Evolutionary conservation across 2,888 invertebrate species (phyloP).

Genomic region (Zelleria hepariella): DNA sequence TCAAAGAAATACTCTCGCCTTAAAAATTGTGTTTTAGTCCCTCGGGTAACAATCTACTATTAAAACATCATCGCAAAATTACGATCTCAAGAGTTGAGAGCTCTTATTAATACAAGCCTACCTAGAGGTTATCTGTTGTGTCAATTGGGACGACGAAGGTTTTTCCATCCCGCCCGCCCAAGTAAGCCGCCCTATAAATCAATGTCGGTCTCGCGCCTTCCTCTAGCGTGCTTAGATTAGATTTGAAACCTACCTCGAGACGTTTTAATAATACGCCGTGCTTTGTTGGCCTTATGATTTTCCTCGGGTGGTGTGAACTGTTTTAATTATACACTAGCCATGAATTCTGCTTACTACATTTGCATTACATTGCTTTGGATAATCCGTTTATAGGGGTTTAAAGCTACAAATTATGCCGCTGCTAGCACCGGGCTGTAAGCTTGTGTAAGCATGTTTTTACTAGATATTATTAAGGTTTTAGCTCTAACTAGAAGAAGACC

Average conservation of each 20-base stretch:
- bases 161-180: neutral
- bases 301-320: neutral
- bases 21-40: too few relatives aligned
- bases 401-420: neutral
- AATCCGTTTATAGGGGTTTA: neutral
- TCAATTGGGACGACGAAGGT: neutral
- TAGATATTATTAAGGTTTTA: too few relatives aligned
- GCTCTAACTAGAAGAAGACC: too few relatives aligned
- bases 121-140: neutral
- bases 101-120: too few relatives aligned
- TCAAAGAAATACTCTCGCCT: too few relatives aligned
- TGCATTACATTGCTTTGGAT: neutral
- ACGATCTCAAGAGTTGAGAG: too few relatives aligned
- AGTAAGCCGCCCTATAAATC: neutral
- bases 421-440: neutral
- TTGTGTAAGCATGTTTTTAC: neutral
- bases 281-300: neutral
- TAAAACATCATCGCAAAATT: neutral
- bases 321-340: neutral
- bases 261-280: neutral
- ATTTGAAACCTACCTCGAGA: neutral
- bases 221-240: conserved; percentile 1
- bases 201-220: conserved; percentile 1
- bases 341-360: neutral
- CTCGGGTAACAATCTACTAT: too few relatives aligned